Base-by-base conservation (phyloP, 2,113 vertebrate species). In the Collichthys lucidus region DNA sequence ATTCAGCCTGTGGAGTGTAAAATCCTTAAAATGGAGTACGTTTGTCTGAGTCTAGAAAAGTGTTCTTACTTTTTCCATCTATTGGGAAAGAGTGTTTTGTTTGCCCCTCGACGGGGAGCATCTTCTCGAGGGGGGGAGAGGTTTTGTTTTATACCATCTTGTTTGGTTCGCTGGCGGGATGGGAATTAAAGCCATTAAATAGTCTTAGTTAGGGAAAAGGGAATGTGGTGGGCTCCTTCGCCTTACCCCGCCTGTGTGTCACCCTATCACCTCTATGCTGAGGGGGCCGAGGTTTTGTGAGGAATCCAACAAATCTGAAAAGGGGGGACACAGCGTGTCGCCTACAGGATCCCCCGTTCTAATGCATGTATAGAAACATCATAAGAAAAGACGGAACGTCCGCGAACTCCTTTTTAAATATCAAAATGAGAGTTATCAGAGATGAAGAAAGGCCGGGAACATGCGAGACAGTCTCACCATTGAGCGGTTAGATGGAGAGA, bases 111-210 rank as follows among this genome's bases (percentile, higher is more conserved):
- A 60, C 75, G 20, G 90, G 91, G 85, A 80, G 86, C 50, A 85
- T 88, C 86, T 90, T 90, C 91, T 89, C 62, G 2, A 11, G 24
- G 26, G 19, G 29, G 40, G 80, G 82, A 80, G 86, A 62, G 65
- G 86, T 91, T 94, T 94, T 93, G 91, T 93, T 92, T 93, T 86
- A 87, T 82, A 62, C 82, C 26, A 56, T 90, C 86, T 87, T 89
- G 89, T 93, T 95, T 90, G 88, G 68, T 86, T 79, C 26, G 49
- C 81, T 89, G 79, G 88, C 31, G 63, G 79, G 70, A 87, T 79
- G 66, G 80, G 86, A 92, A 91, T 94, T 89, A 93, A 90, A 93
- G 91, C 86, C 91, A 87, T 94, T 93, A 93, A 95, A 94, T 88
- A 91, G 93, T 89, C 86, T 92, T 93, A 91, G 90, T 90, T 77